Evolutionary conservation across 2,797 vertebrate species (phyloP).

Genomic region (Merluccius polli): DNA sequence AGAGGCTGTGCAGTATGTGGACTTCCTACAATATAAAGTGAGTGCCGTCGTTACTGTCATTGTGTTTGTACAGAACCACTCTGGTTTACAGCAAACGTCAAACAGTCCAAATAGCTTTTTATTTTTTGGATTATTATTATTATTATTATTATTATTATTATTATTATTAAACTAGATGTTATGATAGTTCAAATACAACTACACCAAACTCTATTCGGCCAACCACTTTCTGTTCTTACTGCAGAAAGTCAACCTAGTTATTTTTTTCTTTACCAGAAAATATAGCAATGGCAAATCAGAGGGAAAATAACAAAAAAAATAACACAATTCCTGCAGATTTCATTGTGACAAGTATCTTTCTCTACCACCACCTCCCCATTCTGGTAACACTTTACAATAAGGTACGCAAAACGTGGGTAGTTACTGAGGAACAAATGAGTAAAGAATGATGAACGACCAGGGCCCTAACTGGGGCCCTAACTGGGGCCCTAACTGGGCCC

Average conservation of each 20-base stretch:
- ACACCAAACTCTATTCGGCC: background rate
- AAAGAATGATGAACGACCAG: too few relatives aligned
- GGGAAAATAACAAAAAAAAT: constrained; percentile 55
- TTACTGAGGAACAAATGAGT: too few relatives aligned
- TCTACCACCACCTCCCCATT: constrained; percentile 36
- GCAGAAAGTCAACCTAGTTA: constrained; percentile 22
- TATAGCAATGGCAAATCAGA: constrained; percentile 42
- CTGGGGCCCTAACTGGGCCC: too few relatives aligned
- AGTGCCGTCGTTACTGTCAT: constrained; percentile 9
- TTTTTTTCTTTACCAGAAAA: constrained; percentile 36
- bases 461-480: too few relatives aligned
- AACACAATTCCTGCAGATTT: constrained; percentile 49
- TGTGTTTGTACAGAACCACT: background rate
- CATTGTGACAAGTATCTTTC: constrained; percentile 31
- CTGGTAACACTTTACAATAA: too few relatives aligned
- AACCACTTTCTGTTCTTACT: background rate
- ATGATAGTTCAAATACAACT: background rate
- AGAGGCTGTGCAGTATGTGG: constrained; percentile 70
- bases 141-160: background rate
- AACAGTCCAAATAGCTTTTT: background rate
- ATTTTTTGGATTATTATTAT: too few relatives aligned
- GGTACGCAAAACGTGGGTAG: too few relatives aligned
- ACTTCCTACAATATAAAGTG: constrained; percentile 68
- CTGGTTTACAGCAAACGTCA: background rate
- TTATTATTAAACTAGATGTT: background rate